Base-by-base conservation (phyloP, 2,888 invertebrate genomes). In the Coleophora deauratella region DNA sequence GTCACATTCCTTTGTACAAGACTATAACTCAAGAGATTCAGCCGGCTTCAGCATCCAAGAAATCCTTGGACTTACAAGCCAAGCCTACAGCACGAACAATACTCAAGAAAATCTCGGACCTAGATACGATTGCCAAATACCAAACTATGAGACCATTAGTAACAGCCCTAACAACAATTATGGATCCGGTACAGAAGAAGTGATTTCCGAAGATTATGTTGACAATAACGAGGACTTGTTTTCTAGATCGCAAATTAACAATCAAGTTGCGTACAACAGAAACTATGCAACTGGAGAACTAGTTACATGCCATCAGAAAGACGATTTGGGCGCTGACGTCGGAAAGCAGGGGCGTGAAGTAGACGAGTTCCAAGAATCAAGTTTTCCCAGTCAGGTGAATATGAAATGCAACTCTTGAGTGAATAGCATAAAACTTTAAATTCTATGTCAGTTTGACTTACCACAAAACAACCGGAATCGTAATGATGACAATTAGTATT, bases 31-130 rank as follows among this genome's bases (percentile, higher is more conserved):
- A 2, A 73, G 84, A 54, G 86, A 86, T 49, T 85, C 86, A 0
- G 76, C 73, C 1, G 78, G 81, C 32, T 86, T 86, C 50, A 86
- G 79, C 43, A 86, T 86, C 40, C 86, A 86, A 37, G 86, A 86
- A 36, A 86, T 86, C 35, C 73, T 86, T 21, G 86, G 86, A 4
- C 52, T 86, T 1, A 3, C 21, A n/a, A 72, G 81, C 21, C 85
- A 85, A 43, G 55, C 76, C 0, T 85, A 79, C 40, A 70, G 60
- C 41, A 47, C 63, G 21, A 41, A 49, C 2, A 63, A 52, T 41
- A 33, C 45, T 41, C 74, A 72, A 48, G 77, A 75, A 21, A 62
- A 65, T 2, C 48, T 75, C 37, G 73, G 72, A 43, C 46, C 67
- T n/a, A 65, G 71, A 63, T 77, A 76, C 47, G 77, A 76, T 33